Evolutionary conservation across 1,140 invertebrate genomes (phyloP), one percentile per base, ranked within the genome.

Genomic region (Argopecten irradians): DNA sequence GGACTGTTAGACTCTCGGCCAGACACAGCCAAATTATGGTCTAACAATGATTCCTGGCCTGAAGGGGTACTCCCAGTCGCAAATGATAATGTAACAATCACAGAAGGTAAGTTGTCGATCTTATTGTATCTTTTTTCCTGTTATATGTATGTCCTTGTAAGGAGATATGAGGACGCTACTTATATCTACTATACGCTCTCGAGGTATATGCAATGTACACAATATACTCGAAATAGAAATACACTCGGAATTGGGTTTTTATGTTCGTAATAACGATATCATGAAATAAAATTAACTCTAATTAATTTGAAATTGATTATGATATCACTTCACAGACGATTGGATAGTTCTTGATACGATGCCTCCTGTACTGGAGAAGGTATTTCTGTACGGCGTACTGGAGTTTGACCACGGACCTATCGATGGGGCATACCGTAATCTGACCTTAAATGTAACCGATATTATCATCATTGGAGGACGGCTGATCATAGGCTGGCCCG

Each of bases 401-500:
- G 93, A 93, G 84, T 89, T 94, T 13, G 86, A 91, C 3, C 82
- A 92, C 71, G 90, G 87, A 0, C 84, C 86, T 43, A 85, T 22
- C 0, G 84, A 43, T 32, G 46, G 19, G 5, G 32, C 39, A 14
- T 86, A 87, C n/a, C 83, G 86, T 28, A 84, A 84, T 32, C 86
- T 93, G 34, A 86, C 84, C 16, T 55, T 95, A 0, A 89, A 92
- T 13, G 93, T 91, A 83, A 91, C 92, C 28, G 92, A 94, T 87
- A 93, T 95, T 28, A 28, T 93, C 34, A 93, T 95, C 7, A 90
- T 93, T 11, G 89, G 89, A 19, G 94, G 94, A 8, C 91, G 93
- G 28, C 88, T 95, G 14, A 90, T 94, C 19, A 89, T 93, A 71
- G 95, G 94, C 11, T 93, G 91, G 92, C 89, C 91, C n/a, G 83